Evolutionary conservation across 2,113 vertebrate species (phyloP).

Genomic region (Psilopsiagon aymara): DNA sequence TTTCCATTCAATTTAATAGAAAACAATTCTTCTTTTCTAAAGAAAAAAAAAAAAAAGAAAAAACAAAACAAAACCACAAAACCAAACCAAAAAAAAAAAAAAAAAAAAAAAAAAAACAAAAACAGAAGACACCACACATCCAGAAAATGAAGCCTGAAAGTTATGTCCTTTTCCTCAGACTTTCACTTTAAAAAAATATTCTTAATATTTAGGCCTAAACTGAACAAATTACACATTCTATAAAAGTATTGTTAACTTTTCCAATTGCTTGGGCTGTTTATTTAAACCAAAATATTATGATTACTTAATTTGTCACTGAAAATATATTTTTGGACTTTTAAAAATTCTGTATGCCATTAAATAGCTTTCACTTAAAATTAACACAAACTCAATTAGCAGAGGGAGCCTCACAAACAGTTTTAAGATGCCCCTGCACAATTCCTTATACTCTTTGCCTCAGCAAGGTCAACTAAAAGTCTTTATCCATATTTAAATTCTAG

Average conservation of each 20-base stretch:
- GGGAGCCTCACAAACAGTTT: not conserved
- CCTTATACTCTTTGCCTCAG: not conserved
- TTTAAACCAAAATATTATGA: not conserved
- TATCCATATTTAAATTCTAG: slow-evolving; percentile 38
- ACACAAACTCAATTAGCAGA: not conserved
- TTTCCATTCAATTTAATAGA: not conserved
- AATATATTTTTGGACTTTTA: not conserved
- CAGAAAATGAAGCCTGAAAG: accelerated
- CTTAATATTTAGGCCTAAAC: not conserved
- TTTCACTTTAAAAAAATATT: not conserved
- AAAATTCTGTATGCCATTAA: not conserved
- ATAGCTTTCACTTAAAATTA: not conserved
- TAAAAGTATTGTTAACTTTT: not conserved
- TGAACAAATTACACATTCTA: not conserved
- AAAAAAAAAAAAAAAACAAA: accelerated
- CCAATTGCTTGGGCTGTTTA: not conserved
- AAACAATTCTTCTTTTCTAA: not conserved
- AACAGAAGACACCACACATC: too few relatives aligned
- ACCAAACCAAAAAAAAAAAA: too few relatives aligned
- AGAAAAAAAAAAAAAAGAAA: not conserved
- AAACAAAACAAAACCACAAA: too few relatives aligned
- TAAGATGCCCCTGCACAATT: not conserved
- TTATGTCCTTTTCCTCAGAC: not conserved
- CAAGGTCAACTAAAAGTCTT: slow-evolving; percentile 5
- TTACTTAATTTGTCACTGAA: not conserved